A percentile compares a stretch with the other conserved stretches of the same genome.
Conservation (phyloP, 2,113 vertebrate genomes). For the Ancistrus triradiatus region DNA sequence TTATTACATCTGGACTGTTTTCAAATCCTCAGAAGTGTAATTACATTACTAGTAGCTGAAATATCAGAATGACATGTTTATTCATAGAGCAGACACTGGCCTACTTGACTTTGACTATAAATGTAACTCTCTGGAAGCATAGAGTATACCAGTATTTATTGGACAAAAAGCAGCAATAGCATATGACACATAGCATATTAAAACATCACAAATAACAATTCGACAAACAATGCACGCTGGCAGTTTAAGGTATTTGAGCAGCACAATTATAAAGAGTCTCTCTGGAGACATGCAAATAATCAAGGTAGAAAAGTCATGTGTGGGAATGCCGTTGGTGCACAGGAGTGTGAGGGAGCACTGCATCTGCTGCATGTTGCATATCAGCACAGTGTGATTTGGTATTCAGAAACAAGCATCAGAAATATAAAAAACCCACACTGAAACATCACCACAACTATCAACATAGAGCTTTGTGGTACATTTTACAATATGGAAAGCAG, state of each 20-base stretch:
- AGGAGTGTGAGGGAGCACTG: constrained; percentile 1
- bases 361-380: neutral
- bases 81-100: no score
- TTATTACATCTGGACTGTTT: no score
- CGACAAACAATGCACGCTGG: constrained; percentile 42
- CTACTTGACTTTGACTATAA: no score
- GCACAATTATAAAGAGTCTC: constrained; percentile 52
- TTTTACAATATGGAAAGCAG: constrained; percentile 9
- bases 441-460: neutral
- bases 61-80: no score
- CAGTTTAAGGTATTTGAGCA: constrained; percentile 50
- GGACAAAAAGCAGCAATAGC: constrained; percentile 25
- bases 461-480: constrained; percentile 4
- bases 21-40: no score
- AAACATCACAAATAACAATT: constrained; percentile 43
- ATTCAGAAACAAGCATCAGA: neutral
- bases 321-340: neutral
- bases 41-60: no score
- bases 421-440: neutral
- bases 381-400: constrained; percentile 22
- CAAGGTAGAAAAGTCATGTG: neutral
- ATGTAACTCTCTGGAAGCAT: no score
- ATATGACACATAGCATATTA: constrained; percentile 3
- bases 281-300: constrained; percentile 56
- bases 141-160: constrained; percentile 29